Percentiles rank a stretch among this genome's conserved stretches.
These are phyloP conservation scores for Gandaritis pyraliata DNA, from an alignment of 2,888 invertebrate genomes.

Conservation along the genomic window DNA sequence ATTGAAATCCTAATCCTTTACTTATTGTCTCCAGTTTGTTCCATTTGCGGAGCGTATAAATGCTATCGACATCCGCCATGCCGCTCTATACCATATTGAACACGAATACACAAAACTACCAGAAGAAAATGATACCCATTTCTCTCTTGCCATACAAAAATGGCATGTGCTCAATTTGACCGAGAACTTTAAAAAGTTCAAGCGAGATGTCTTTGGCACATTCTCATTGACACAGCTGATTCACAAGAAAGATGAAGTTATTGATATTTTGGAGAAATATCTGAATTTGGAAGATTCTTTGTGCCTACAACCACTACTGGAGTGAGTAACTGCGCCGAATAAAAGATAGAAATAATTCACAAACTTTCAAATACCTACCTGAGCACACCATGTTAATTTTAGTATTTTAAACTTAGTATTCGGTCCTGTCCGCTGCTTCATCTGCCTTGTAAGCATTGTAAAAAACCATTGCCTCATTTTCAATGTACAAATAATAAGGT, in stretches of 20 bases:
- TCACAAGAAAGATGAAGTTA: conserved; percentile 90
- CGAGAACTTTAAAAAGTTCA: conserved; percentile 91
- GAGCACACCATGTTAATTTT: too few species aligned
- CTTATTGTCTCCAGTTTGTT: conserved; percentile 86
- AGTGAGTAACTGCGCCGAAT: conserved; percentile 85
- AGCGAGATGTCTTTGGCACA: conserved; percentile 89
- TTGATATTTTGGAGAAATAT: conserved; percentile 89
- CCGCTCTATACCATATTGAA: conserved; percentile 93
- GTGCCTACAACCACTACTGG: conserved; percentile 92
- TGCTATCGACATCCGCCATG: conserved; percentile 90
- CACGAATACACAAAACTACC: conserved; percentile 89
- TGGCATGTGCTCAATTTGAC: conserved; percentile 96
- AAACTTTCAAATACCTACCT: not conserved
- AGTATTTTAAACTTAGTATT: too few species aligned
- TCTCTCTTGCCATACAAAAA: conserved; percentile 92
- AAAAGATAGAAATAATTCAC: not conserved
- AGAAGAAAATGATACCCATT: conserved; percentile 90
- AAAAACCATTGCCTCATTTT: not conserved
- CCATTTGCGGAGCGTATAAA: conserved; percentile 94
- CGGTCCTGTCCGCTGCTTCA: too few species aligned
- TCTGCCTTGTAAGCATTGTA: not conserved
- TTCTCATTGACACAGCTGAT: conserved; percentile 94
- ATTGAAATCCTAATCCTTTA: not conserved
- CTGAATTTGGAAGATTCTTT: conserved; percentile 88
- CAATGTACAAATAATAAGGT: not conserved